Percentiles rank a stretch among this genome's conserved stretches.
Conservation (phyloP, 2,797 vertebrate species). For the Sebastiscus tertius region DNA sequence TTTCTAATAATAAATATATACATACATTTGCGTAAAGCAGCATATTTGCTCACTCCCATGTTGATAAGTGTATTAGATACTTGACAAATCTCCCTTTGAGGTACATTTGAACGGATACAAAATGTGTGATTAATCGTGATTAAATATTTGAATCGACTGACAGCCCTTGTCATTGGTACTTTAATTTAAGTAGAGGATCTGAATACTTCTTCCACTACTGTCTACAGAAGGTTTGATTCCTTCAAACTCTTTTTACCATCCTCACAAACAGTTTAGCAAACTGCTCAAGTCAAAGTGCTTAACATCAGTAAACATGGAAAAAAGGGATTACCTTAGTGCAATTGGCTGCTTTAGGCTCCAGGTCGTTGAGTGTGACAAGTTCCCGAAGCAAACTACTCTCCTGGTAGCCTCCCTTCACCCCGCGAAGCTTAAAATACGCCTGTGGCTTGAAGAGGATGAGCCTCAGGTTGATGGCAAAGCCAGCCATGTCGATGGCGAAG, state of each 20-base stretch:
- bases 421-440: constrained; percentile 97
- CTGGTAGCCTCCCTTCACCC: constrained; percentile 98
- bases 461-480: constrained; percentile 95
- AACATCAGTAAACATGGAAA: neutral
- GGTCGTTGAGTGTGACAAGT: constrained; percentile 94
- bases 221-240: neutral
- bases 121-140: no score
- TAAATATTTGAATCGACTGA: no score
- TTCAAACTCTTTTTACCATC: neutral
- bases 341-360: constrained; percentile 99
- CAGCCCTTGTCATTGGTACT: no score
- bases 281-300: constrained; percentile 1
- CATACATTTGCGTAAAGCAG: no score
- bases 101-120: no score
- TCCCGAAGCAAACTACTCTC: constrained; percentile 97
- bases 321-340: constrained; percentile 93
- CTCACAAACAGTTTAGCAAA: neutral
- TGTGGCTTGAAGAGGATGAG: constrained; percentile 96
- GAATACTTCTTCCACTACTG: no score
- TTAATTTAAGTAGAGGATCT: no score
- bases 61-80: no score
- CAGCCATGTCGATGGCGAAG: constrained; percentile 99
- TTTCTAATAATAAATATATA: no score
- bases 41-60: no score
- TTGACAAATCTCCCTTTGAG: no score